Percentiles rank a stretch among this genome's conserved stretches.
Evolutionary conservation across 2,113 vertebrate species (phyloP).

Genomic region (Gyps fulvus): DNA sequence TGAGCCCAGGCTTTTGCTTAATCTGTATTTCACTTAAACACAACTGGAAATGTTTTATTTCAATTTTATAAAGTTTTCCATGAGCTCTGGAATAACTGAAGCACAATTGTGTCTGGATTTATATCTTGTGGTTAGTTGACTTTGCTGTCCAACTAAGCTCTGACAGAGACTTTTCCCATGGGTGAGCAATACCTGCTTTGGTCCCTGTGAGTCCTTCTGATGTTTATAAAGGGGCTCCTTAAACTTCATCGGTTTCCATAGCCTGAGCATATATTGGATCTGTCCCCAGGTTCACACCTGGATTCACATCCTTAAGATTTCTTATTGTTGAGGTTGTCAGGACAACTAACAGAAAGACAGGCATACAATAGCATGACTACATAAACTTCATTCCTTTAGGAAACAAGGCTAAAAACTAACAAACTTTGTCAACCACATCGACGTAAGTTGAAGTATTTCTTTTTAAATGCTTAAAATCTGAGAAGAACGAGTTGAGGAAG

Average conservation of each 20-base stretch:
- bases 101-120: neutral
- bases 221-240: neutral
- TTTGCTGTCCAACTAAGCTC: neutral
- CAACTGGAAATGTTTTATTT: slow-evolving; percentile 8
- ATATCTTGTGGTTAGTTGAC: neutral
- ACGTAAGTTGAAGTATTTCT: neutral
- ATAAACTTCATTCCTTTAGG: neutral
- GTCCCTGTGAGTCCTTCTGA: neutral
- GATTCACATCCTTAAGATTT: neutral
- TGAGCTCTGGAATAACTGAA: neutral
- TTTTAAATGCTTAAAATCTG: neutral
- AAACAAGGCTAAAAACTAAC: neutral
- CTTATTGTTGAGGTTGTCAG: neutral
- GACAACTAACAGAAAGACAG: neutral
- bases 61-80: neutral
- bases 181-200: neutral
- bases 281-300: neutral
- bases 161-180: neutral
- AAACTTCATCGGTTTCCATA: neutral
- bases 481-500: neutral
- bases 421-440: neutral
- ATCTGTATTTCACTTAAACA: neutral
- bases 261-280: neutral
- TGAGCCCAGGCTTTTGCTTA: neutral
- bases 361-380: neutral